phyloP scores from a whole-genome alignment of 2,888 invertebrate genomes.

The Phragmatobia fuliginosa region DNA sequence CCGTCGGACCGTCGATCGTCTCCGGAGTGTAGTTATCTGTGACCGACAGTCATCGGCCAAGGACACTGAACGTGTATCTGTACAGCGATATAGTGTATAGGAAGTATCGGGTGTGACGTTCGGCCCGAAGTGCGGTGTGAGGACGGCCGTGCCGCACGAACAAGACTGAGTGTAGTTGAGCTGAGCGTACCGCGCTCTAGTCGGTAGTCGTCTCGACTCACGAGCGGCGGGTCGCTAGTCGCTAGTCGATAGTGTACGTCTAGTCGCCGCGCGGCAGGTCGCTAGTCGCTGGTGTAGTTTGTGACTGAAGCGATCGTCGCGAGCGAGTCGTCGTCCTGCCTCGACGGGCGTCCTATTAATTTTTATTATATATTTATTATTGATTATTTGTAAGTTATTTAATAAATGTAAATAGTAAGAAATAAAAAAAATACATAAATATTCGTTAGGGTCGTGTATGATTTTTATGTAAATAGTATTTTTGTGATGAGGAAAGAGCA shows the following conservation, averaged over 20 bases:
- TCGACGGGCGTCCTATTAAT: constrained; percentile 67
- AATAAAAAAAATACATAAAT: constrained; percentile 72
- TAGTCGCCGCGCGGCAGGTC: not conserved
- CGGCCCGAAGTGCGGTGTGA: constrained; percentile 20
- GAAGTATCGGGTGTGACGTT: not conserved
- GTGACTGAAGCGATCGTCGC: constrained; percentile 43
- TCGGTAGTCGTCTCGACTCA: constrained; percentile 23
- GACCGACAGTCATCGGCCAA: constrained; percentile 6
- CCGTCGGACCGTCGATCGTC: not conserved
- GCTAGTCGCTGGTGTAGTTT: constrained; percentile 9
- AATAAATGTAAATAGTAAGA: constrained; percentile 80
- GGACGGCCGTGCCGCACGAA: constrained; percentile 25
- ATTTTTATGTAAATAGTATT: constrained; percentile 81
- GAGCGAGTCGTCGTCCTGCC: constrained; percentile 48
- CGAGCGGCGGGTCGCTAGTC: not conserved
- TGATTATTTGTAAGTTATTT: constrained; percentile 84
- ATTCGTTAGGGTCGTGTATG: constrained; percentile 74
- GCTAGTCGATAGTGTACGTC: not conserved
- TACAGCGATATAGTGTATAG: not conserved
- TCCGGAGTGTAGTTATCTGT: not conserved
- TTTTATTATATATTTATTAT: constrained; percentile 83
- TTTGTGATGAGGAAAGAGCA: constrained; percentile 78
- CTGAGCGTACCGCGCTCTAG: too few species aligned
- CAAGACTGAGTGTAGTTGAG: constrained; percentile 44
- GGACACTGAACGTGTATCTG: not conserved